phyloP scores from a whole-genome alignment of 2,113 vertebrate genomes.

The Lamprotornis superbus region DNA sequence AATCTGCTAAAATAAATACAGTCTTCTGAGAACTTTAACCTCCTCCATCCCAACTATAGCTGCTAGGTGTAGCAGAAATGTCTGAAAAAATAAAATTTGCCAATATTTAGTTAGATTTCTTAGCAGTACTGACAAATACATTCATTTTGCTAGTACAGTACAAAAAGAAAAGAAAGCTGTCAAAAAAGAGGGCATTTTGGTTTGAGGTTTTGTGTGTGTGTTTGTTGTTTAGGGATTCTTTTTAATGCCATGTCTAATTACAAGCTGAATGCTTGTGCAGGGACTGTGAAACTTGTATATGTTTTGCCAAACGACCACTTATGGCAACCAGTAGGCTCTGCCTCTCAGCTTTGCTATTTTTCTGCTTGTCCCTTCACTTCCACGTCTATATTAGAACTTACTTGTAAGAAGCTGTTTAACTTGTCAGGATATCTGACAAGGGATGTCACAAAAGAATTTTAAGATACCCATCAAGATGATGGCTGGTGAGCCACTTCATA shows the following conservation, averaged over 20 bases:
- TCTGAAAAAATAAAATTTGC: neutral
- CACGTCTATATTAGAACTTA: neutral
- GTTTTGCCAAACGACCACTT: neutral
- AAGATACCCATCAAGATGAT: neutral
- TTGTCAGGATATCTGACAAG: neutral
- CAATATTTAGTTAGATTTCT: neutral
- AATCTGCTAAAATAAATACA: neutral
- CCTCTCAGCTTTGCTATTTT: neutral
- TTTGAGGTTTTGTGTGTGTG: neutral
- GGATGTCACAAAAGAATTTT: neutral
- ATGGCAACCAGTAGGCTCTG: neutral
- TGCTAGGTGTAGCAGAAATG: neutral
- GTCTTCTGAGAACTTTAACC: neutral
- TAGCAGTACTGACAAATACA: neutral
- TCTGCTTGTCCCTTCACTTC: neutral
- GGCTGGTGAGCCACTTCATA: neutral
- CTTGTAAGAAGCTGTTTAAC: neutral
- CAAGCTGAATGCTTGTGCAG: neutral
- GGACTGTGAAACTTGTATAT: neutral
- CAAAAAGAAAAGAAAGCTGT: neutral
- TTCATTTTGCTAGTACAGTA: neutral
- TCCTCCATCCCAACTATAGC: neutral
- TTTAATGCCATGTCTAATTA: neutral
- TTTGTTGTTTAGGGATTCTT: neutral
- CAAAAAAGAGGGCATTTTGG: neutral